phyloP scores from a whole-genome alignment of 2,113 vertebrate genomes.

The Talpa occidentalis region DNA sequence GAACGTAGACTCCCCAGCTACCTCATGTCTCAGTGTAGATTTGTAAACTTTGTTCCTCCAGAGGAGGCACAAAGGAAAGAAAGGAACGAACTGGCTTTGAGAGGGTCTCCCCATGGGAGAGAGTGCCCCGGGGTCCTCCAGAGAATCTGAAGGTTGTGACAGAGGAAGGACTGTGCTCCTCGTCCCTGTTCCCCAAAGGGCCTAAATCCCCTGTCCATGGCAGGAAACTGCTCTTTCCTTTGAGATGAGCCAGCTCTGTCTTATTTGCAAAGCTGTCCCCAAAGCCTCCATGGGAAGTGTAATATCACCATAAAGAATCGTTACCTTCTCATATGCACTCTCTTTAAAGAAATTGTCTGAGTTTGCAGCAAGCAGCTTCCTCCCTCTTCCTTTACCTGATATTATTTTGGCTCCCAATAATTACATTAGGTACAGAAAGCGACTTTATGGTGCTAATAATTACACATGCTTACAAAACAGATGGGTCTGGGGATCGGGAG shows the following conservation, averaged over 20 bases:
- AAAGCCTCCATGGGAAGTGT: slow-evolving; percentile 58
- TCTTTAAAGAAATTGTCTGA: slow-evolving; percentile 62
- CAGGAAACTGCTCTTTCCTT: slow-evolving; percentile 40
- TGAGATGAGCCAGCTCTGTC: slow-evolving; percentile 58
- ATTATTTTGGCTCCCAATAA: slow-evolving; percentile 67
- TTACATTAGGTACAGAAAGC: slow-evolving; percentile 79
- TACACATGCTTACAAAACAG: slow-evolving; percentile 78
- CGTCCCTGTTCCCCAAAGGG: background rate
- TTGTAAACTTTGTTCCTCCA: background rate
- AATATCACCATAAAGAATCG: slow-evolving; percentile 74
- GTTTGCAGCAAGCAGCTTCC: slow-evolving; percentile 25
- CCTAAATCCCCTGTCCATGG: background rate
- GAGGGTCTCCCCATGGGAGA: background rate
- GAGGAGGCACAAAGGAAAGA: background rate
- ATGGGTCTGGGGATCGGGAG: slow-evolving; percentile 62
- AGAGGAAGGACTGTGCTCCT: background rate
- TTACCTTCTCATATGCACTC: slow-evolving; percentile 52
- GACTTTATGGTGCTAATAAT: slow-evolving; percentile 81
- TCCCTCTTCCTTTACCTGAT: slow-evolving; percentile 58
- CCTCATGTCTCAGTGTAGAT: background rate
- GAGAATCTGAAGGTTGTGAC: background rate
- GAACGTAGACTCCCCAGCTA: background rate
- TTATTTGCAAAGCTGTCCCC: slow-evolving; percentile 68
- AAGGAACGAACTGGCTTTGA: background rate
- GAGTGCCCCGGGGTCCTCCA: background rate